A percentile compares a stretch with the other conserved stretches of the same genome.
Evolutionary conservation across 2,797 vertebrate species (phyloP).

Genomic region (Peromyscus eremicus): DNA sequence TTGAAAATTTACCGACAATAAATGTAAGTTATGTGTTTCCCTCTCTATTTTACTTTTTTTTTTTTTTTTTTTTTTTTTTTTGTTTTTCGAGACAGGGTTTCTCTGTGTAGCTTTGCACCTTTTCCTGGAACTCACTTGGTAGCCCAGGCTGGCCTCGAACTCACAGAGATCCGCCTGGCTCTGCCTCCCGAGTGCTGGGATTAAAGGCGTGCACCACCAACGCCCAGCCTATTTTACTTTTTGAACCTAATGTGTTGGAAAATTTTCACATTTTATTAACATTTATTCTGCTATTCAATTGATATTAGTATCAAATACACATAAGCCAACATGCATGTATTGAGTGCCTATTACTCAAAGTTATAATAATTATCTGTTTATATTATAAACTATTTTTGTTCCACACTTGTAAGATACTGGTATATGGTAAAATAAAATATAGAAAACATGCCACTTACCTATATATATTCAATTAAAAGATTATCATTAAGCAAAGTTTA

Average conservation of each 20-base stretch:
- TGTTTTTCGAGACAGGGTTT: too few relatives aligned
- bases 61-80: too few relatives aligned
- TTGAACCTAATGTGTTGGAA: neutral
- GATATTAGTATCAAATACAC: neutral
- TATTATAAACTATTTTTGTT: neutral
- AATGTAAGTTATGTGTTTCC: neutral
- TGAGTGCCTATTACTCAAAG: neutral
- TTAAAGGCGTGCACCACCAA: too few relatives aligned
- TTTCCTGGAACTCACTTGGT: too few relatives aligned
- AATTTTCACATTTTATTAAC: neutral
- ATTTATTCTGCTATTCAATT: neutral
- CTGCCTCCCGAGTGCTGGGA: too few relatives aligned
- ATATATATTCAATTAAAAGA: neutral
- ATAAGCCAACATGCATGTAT: neutral
- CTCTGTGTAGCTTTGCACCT: too few relatives aligned
- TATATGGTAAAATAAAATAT: neutral
- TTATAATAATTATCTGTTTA: neutral
- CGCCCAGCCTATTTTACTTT: neutral
- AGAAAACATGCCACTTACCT: neutral
- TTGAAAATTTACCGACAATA: neutral
- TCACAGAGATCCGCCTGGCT: too few relatives aligned
- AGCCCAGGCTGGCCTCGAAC: too few relatives aligned
- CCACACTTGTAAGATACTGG: neutral
- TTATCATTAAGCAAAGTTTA: neutral
- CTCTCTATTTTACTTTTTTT: neutral